phyloP scores from a whole-genome alignment of 1,140 invertebrate species.

The Drosophila burlai region DNA sequence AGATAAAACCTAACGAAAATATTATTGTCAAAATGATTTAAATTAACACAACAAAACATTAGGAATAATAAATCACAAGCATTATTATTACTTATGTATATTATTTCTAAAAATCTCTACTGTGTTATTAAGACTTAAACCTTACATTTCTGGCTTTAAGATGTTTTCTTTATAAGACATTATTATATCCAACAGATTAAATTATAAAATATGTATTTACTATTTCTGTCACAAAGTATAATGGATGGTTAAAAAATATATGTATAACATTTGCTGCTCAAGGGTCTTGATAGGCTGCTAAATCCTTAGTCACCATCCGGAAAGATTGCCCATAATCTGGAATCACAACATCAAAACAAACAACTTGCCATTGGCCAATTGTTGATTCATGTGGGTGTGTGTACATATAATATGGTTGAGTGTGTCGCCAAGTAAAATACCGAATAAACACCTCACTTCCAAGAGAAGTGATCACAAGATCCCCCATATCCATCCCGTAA shows the following conservation, averaged over 20 bases:
- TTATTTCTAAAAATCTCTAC: background rate
- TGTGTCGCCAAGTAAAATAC: constrained; percentile 24
- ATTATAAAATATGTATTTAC: background rate
- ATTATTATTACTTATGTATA: background rate
- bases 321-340: constrained; percentile 31
- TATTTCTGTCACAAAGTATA: background rate
- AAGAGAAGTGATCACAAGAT: constrained; percentile 43
- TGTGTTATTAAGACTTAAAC: background rate
- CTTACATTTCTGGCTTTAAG: background rate
- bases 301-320: constrained; percentile 28
- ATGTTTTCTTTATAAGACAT: background rate
- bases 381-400: constrained; percentile 32
- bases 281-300: constrained; percentile 17
- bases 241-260: background rate
- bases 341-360: constrained; percentile 48
- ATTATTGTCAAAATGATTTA: constrained; percentile 1
- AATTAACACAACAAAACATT: background rate
- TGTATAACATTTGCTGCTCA: background rate
- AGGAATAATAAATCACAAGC: background rate
- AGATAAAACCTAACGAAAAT: background rate
- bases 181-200: background rate
- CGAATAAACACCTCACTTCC: constrained; percentile 33
- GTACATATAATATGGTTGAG: background rate
- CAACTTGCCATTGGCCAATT: constrained; percentile 46
- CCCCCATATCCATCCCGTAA: constrained; percentile 11